Percentiles rank a stretch among this genome's conserved stretches.
Evolutionary conservation across 2,888 invertebrate genomes (phyloP).

Genomic region (Drepanosiphum platanoidis): DNA sequence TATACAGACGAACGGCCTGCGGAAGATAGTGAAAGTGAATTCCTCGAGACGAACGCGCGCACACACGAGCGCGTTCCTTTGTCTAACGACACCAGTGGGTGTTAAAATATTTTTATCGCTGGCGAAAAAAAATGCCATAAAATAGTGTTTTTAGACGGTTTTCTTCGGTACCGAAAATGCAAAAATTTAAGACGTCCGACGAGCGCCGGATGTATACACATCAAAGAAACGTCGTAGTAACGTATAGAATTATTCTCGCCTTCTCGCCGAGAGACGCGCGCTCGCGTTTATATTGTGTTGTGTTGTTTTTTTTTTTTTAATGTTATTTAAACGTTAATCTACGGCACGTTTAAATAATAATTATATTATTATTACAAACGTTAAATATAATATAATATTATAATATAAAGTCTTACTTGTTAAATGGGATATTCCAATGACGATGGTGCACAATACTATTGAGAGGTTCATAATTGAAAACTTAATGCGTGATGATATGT

Average conservation of each 20-base stretch:
- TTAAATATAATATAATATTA: neutral
- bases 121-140: neutral
- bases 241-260: too few relatives aligned
- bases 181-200: neutral
- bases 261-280: neutral
- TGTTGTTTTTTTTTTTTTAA: neutral
- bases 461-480: slow-evolving; percentile 59
- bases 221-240: too few relatives aligned
- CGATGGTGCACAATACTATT: slow-evolving; percentile 38
- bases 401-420: slow-evolving; percentile 45
- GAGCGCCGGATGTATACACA: neutral
- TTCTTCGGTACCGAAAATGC: neutral
- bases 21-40: slow-evolving; percentile 49
- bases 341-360: neutral
- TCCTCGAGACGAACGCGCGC: neutral
- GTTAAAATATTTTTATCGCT: slow-evolving; percentile 17
- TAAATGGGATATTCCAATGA: slow-evolving; percentile 41
- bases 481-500: slow-evolving; percentile 57
- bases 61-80: neutral
- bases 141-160: neutral
- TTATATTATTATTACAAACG: neutral
- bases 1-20: neutral
- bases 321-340: neutral
- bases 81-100: slow-evolving; percentile 8
- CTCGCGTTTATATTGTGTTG: neutral